Percentiles rank a stretch among this genome's conserved stretches.
Evolutionary conservation across 2,888 invertebrate species (phyloP).

Genomic region (Chrysina gloriosa): DNA sequence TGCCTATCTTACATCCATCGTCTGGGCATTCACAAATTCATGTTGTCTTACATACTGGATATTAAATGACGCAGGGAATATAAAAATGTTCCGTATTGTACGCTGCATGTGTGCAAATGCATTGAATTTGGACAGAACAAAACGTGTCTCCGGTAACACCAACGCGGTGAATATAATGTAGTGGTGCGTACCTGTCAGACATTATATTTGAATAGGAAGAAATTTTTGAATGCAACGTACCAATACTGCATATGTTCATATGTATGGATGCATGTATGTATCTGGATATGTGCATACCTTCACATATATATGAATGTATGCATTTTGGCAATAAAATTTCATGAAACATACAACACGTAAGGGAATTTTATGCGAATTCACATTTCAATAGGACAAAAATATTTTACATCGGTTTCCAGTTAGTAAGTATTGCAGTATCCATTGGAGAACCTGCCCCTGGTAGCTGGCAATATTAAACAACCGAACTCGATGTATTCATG

Average conservation of each 20-base stretch:
- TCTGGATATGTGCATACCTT: not conserved
- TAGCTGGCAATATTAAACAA: too few species aligned
- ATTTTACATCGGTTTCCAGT: too few species aligned
- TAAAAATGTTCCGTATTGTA: slow-evolving; percentile 23
- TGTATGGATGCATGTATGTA: not conserved
- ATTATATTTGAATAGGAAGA: slow-evolving; percentile 13
- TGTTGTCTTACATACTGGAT: slow-evolving; percentile 23
- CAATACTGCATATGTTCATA: not conserved
- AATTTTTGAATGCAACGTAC: not conserved
- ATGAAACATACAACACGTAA: not conserved
- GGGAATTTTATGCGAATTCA: not conserved
- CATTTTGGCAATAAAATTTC: not conserved
- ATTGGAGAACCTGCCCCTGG: too few species aligned
- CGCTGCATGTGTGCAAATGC: slow-evolving; percentile 7
- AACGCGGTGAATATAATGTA: not conserved
- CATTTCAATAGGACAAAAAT: too few species aligned
- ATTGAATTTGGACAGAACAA: slow-evolving; percentile 16
- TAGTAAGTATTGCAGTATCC: too few species aligned
- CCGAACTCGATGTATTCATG: too few species aligned
- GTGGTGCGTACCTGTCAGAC: not conserved
- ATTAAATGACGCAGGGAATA: slow-evolving; percentile 34
- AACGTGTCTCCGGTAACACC: not conserved
- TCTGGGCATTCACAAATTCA: slow-evolving; percentile 28
- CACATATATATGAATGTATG: not conserved
- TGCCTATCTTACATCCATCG: slow-evolving; percentile 22